phyloP scores from a whole-genome alignment of 2,113 vertebrate species.

The Eolophus roseicapilla region DNA sequence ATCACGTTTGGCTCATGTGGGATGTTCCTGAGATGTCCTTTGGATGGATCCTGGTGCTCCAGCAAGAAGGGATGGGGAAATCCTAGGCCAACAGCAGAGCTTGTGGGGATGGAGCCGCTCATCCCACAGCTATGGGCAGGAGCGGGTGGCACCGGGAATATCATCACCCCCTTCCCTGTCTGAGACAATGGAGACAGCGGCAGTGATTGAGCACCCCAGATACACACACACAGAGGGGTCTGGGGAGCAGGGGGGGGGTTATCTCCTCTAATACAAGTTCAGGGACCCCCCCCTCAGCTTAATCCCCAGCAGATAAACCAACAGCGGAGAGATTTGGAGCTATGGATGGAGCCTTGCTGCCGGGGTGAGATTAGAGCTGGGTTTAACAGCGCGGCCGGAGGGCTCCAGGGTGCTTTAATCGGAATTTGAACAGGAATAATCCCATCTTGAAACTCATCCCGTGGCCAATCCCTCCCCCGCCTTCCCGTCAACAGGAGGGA shows the following conservation, averaged over 20 bases:
- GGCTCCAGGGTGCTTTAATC: slow-evolving; percentile 65
- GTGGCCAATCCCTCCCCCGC: slow-evolving; percentile 47
- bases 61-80: too few species aligned
- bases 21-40: too few species aligned
- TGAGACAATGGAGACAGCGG: fast-evolving
- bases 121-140: neutral
- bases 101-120: fast-evolving
- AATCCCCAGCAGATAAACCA: slow-evolving; percentile 64
- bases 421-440: slow-evolving; percentile 72
- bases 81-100: neutral
- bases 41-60: too few species aligned
- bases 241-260: too few species aligned
- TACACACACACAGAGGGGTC: neutral
- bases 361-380: slow-evolving; percentile 52
- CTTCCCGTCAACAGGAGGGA: neutral
- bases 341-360: slow-evolving; percentile 61
- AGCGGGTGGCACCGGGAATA: neutral
- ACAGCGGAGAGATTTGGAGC: slow-evolving; percentile 57
- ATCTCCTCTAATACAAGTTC: neutral
- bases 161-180: neutral
- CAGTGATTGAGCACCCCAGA: neutral
- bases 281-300: slow-evolving; percentile 39
- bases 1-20: too few species aligned
- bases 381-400: slow-evolving; percentile 44
- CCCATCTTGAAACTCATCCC: slow-evolving; percentile 57